phyloP scores from a whole-genome alignment of 30 jellyfish, hydroid and myxozoan genomes.

The Aurelia sp. region DNA sequence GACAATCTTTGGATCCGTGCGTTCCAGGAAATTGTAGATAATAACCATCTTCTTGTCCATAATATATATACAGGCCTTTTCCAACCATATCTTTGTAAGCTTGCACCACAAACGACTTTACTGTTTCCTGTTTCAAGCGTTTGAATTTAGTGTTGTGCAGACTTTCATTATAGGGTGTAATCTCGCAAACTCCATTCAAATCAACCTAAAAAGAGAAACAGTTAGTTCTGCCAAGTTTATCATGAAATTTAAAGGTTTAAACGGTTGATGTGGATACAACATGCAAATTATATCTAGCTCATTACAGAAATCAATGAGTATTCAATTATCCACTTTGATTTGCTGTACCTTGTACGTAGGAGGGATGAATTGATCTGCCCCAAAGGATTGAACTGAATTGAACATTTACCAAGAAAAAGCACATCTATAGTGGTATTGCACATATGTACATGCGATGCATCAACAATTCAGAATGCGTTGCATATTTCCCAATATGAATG shows the following conservation, averaged over 20 bases:
- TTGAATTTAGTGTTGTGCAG: conserved; percentile 3
- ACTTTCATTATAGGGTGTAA: neutral
- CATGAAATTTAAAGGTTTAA: neutral
- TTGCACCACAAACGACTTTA: conserved; percentile 10
- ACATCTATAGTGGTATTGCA: no score
- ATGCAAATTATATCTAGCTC: no score
- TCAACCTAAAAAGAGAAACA: conserved; percentile 16
- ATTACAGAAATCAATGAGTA: no score
- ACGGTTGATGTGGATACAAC: neutral
- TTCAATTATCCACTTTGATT: no score
- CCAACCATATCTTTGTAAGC: conserved; percentile 31
- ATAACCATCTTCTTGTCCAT: conserved; percentile 57
- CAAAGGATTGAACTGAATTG: no score
- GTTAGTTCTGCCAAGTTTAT: neutral
- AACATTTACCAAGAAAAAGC: no score
- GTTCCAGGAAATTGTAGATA: conserved; percentile 44
- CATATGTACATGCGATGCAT: no score
- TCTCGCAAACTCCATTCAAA: conserved; percentile 41
- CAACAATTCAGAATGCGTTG: no score
- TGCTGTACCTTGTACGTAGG: no score
- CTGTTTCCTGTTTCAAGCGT: conserved; percentile 14
- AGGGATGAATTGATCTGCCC: no score
- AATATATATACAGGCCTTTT: conserved; percentile 41
- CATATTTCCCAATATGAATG: no score
- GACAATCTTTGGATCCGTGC: neutral